A percentile compares a stretch with the other conserved stretches of the same genome.
Conservation (phyloP, 2,113 vertebrate genomes). For the Cephalophus harveyi region DNA sequence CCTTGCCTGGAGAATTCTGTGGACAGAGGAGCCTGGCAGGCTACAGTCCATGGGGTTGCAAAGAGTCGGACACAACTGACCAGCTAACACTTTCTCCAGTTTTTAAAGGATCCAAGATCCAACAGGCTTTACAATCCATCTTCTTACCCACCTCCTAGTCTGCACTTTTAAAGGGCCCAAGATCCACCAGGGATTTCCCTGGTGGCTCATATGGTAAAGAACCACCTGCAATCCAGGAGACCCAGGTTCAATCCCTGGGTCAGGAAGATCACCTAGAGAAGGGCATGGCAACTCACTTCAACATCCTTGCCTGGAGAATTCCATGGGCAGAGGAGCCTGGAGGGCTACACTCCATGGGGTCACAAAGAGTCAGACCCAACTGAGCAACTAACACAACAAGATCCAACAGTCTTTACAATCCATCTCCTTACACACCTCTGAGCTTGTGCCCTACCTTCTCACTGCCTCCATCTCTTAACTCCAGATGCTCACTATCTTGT, state of each 20-base stretch:
- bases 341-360: not conserved
- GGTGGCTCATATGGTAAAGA: not conserved
- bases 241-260: not conserved
- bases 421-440: too few species aligned
- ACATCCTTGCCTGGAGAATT: not conserved
- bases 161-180: not conserved
- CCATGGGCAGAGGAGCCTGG: not conserved
- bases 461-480: not conserved
- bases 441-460: not conserved
- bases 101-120: not conserved
- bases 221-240: not conserved
- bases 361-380: not conserved
- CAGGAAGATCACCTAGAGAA: not conserved
- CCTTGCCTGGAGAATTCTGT: not conserved
- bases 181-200: not conserved
- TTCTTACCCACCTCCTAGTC: not conserved
- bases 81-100: not conserved
- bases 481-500: accelerated
- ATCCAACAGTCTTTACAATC: not conserved
- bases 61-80: not conserved
- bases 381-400: not conserved
- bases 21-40: not conserved
- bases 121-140: not conserved
- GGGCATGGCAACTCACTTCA: not conserved
- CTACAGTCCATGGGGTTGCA: not conserved